Percentiles rank a stretch among this genome's conserved stretches.
Conservation (phyloP, 2,113 vertebrate genomes). For the Trachemys scripta region DNA sequence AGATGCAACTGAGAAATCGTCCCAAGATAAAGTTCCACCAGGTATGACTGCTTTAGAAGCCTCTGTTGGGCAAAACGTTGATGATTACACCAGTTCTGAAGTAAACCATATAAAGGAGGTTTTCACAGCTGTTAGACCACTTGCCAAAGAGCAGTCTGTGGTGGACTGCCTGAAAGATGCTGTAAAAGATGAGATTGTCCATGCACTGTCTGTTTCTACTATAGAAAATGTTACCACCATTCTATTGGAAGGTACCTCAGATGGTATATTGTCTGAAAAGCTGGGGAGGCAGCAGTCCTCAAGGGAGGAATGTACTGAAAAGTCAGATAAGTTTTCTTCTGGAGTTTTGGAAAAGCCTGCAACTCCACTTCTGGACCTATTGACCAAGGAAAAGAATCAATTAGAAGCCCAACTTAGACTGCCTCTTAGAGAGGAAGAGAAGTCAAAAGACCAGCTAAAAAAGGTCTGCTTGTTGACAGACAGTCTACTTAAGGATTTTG, state of each 20-base stretch:
- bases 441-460: constrained; percentile 71
- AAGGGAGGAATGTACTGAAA: constrained; percentile 71
- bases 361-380: constrained; percentile 83
- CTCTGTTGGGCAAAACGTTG: constrained; percentile 49
- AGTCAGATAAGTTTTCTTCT: constrained; percentile 64
- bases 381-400: constrained; percentile 82
- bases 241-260: constrained; percentile 63
- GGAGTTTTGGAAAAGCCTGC: constrained; percentile 67
- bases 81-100: constrained; percentile 37
- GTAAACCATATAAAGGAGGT: constrained; percentile 16
- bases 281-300: constrained; percentile 69
- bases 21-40: constrained; percentile 64
- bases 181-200: constrained; percentile 49
- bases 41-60: constrained; percentile 41
- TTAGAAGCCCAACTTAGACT: constrained; percentile 77
- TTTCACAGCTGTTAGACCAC: constrained; percentile 16
- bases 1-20: constrained; percentile 34
- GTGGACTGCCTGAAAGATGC: constrained; percentile 65
- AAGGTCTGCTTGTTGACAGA: constrained; percentile 86
- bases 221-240: constrained; percentile 31
- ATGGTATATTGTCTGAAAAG: constrained; percentile 74
- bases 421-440: constrained; percentile 65
- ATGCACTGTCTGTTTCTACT: constrained; percentile 45
- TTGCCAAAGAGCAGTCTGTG: constrained; percentile 54
- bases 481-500: constrained; percentile 85